These are phyloP conservation scores for Drosophila athabasca DNA, from an alignment of 1,140 invertebrate genomes.

Conservation along the genomic window DNA sequence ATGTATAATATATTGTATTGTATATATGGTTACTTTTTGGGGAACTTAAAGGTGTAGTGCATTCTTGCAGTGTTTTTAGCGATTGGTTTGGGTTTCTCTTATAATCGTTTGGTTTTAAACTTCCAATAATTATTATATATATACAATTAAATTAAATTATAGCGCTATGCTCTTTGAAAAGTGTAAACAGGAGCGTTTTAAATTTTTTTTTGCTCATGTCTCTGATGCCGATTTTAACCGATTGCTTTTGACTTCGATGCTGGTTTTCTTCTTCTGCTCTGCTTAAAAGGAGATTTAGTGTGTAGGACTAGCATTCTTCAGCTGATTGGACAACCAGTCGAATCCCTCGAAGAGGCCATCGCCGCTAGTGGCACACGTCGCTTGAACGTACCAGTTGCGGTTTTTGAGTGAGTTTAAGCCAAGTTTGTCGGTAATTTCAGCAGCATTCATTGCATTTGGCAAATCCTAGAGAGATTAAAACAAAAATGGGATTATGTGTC, in stretches of 20 bases:
- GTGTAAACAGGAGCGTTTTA: slow-evolving; percentile 38
- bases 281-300: slow-evolving; percentile 31
- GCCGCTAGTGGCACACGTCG: slow-evolving; percentile 98
- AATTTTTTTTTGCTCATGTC: slow-evolving; percentile 35
- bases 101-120: too few species aligned
- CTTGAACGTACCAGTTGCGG: slow-evolving; percentile 99
- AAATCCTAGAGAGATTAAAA: slow-evolving; percentile 88
- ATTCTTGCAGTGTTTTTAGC: too few species aligned
- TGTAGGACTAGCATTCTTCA: slow-evolving; percentile 91
- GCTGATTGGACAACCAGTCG: slow-evolving; percentile 98
- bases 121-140: too few species aligned
- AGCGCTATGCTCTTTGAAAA: slow-evolving; percentile 62
- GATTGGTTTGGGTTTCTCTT: too few species aligned
- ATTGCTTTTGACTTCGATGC: slow-evolving; percentile 1
- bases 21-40: too few species aligned
- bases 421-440: slow-evolving; percentile 98
- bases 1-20: too few species aligned
- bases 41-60: too few species aligned
- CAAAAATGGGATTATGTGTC: neutral
- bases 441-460: slow-evolving; percentile 99
- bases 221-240: slow-evolving; percentile 6
- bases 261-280: neutral
- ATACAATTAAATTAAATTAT: too few species aligned
- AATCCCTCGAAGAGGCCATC: slow-evolving; percentile 99
- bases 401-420: slow-evolving; percentile 96